phyloP scores from a whole-genome alignment of 2,888 invertebrate species.

The Sarcophaga rosellei region DNA sequence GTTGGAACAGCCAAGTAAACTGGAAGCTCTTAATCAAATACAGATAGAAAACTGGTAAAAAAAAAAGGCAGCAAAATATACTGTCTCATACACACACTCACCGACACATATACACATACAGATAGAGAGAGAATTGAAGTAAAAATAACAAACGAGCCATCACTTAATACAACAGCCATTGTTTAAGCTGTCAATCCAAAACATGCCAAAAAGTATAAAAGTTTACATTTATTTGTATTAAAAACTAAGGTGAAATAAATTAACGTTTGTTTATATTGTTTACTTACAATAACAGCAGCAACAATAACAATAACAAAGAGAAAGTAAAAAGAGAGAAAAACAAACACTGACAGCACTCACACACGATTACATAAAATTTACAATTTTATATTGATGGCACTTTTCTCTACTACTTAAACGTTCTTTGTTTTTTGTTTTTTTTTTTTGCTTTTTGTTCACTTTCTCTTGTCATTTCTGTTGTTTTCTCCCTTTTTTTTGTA shows the following conservation, averaged over 20 bases:
- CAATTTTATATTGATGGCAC: constrained; percentile 50
- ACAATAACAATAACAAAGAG: background rate
- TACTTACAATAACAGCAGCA: constrained; percentile 19
- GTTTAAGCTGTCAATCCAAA: constrained; percentile 63
- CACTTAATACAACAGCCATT: constrained; percentile 63
- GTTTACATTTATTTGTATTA: constrained; percentile 67
- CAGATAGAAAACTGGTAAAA: constrained; percentile 27
- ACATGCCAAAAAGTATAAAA: constrained; percentile 67
- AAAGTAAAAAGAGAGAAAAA: background rate
- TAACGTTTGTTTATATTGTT: constrained; percentile 59
- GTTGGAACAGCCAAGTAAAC: constrained; percentile 31
- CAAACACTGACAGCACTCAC: background rate
- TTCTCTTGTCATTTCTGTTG: background rate
- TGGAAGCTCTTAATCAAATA: constrained; percentile 64
- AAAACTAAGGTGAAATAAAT: constrained; percentile 66
- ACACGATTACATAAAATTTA: background rate
- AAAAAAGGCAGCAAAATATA: constrained; percentile 28
- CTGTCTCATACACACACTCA: no score
- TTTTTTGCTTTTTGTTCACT: background rate
- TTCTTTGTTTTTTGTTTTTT: background rate
- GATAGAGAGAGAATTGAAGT: background rate
- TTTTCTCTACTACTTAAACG: background rate
- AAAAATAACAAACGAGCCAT: constrained; percentile 57
- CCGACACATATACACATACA: background rate
- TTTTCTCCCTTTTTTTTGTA: background rate